These are phyloP conservation scores for Piaya cayana DNA, from an alignment of 2,113 vertebrate species.

Conservation along the genomic window DNA sequence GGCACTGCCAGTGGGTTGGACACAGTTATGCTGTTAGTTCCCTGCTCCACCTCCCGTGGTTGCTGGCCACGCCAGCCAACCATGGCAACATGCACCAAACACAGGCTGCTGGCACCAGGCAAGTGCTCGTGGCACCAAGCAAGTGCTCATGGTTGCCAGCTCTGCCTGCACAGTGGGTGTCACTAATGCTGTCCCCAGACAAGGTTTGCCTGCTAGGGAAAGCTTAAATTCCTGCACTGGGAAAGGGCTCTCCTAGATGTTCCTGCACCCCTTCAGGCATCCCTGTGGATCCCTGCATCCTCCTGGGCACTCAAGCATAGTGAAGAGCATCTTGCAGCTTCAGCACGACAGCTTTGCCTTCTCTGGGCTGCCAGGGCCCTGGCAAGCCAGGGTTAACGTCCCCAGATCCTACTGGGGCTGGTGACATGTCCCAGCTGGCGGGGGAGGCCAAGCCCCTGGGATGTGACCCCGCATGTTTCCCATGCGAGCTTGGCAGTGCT, in stretches of 20 bases:
- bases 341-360: not conserved
- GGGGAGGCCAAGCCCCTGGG: not conserved
- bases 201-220: not conserved
- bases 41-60: not conserved
- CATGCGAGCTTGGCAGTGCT: not conserved
- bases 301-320: not conserved
- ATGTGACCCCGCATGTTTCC: not conserved
- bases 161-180: fast-evolving
- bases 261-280: not conserved
- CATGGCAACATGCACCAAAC: constrained; percentile 1
- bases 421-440: not conserved
- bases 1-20: not conserved
- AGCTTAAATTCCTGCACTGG: not conserved
- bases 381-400: not conserved
- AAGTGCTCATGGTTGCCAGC: not conserved
- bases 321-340: not conserved
- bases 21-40: not conserved
- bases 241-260: not conserved
- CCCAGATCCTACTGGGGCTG: fast-evolving
- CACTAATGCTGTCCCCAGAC: not conserved
- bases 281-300: not conserved
- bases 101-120: not conserved
- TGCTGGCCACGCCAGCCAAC: not conserved
- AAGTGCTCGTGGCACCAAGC: not conserved
- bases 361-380: not conserved